Base-by-base conservation (phyloP, 2,113 vertebrate genomes). In the Onychostoma macrolepis region DNA sequence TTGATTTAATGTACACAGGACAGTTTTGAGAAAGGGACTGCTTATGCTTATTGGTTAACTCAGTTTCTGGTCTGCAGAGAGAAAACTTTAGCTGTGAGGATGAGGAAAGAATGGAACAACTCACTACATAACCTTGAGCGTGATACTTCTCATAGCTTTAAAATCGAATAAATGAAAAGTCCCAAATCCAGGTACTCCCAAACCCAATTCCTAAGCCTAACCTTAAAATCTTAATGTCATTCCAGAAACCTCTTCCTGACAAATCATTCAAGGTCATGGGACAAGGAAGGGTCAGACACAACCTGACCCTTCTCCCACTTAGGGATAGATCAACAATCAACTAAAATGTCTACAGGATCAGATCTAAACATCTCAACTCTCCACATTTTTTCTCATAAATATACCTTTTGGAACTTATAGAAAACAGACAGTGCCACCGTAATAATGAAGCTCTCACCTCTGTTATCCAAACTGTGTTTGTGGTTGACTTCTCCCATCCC, bases 381-480 rank as follows among this genome's bases (percentile, higher is more conserved):
- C 9, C 24, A 15, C 38, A 43, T 3, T 2, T n/a, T 12, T 41
- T 72, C 19, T 24, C 69, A 41, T 53, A 17, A 36, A 71, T 21
- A 5, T 4, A 72, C 21, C 8, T 11, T 19, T 11, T 72, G 69
- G 9, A 72, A 21, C 33, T 2, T 24, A 72, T 24, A 24, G 4
- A 45, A 26, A 45, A 43, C 2, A 26, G 36, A 72, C 69, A 48
- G 12, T 33, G 74, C 26, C 11, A 38, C n/a, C 28, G 43, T 15
- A 9, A 28, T 3, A 1, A 10, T 12, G 21, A 74, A 41, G 36
- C 12, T 48, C 96, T 85, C 87, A 99, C 98, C 97, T 97, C 96
- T 96, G 92, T 97, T 98, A 38, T 97, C 96, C 0, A 97, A 96
- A 84, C 95, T 94, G 0, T 93, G 94, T 30, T 96, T 96, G 24